Evolutionary conservation across 2,797 vertebrate genomes (phyloP).

Genomic region (Silurus lanzhouensis): DNA sequence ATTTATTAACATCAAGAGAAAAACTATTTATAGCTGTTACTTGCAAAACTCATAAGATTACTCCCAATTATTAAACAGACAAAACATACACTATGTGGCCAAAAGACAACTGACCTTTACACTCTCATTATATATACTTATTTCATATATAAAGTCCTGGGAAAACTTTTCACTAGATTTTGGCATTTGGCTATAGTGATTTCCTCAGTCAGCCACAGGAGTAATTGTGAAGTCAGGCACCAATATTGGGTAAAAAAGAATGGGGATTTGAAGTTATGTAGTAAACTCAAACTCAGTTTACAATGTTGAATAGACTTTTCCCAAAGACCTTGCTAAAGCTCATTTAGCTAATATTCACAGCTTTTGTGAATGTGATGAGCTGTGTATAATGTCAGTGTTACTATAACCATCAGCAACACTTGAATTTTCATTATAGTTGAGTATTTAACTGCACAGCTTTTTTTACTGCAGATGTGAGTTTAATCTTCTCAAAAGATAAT

Average conservation of each 20-base stretch:
- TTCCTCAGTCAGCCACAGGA: background rate
- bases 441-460: background rate
- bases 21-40: background rate
- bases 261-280: background rate
- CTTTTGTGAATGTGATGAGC: background rate
- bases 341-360: background rate
- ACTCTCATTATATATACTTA: background rate
- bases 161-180: background rate
- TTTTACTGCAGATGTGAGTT: no score
- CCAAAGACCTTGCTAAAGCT: background rate
- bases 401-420: background rate
- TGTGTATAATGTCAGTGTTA: background rate
- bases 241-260: no score
- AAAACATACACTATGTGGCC: background rate
- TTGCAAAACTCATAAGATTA: background rate
- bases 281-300: background rate
- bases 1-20: background rate
- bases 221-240: conserved; percentile 8
- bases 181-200: background rate
- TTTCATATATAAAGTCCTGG: background rate
- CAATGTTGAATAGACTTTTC: background rate
- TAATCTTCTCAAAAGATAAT: no score
- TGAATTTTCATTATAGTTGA: background rate
- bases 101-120: background rate
- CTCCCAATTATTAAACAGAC: background rate